These are phyloP conservation scores for Anodontia alba DNA, from an alignment of 2,888 invertebrate genomes.

Conservation along the genomic window DNA sequence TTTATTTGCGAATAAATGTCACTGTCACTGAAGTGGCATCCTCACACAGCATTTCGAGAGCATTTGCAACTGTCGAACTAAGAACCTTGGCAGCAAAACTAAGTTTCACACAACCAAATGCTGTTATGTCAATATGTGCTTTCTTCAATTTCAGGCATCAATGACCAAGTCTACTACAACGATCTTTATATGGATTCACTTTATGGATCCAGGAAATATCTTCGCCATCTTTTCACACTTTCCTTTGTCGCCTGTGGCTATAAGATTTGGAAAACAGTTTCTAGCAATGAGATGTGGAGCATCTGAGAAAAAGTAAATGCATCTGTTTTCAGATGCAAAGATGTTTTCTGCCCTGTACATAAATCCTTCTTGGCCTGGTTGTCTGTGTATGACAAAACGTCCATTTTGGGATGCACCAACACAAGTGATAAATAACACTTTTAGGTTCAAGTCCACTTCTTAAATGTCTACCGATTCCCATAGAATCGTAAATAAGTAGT, in stretches of 20 bases:
- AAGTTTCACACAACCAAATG: slow-evolving; percentile 43
- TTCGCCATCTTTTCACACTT: slow-evolving; percentile 50
- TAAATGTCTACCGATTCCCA: slow-evolving; percentile 53
- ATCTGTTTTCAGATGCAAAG: not conserved
- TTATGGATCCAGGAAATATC: slow-evolving; percentile 59
- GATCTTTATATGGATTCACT: slow-evolving; percentile 44
- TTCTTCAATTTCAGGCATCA: slow-evolving; percentile 40
- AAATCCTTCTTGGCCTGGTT: not conserved
- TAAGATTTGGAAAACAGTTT: slow-evolving; percentile 58
- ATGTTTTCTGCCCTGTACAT: slow-evolving; percentile 20
- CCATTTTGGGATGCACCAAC: slow-evolving; percentile 61
- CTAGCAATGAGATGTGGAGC: slow-evolving; percentile 51
- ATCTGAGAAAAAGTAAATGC: slow-evolving; percentile 41
- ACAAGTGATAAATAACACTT: slow-evolving; percentile 46
- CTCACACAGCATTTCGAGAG: slow-evolving; percentile 28
- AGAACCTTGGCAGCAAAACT: slow-evolving; percentile 38
- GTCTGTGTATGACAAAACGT: slow-evolving; percentile 46
- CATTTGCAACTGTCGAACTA: slow-evolving; percentile 38
- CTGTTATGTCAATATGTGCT: slow-evolving; percentile 29
- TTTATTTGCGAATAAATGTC: slow-evolving; percentile 47
- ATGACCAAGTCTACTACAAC: slow-evolving; percentile 28
- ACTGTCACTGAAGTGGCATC: slow-evolving; percentile 29
- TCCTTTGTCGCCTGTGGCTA: slow-evolving; percentile 42
- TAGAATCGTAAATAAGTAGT: slow-evolving; percentile 54
- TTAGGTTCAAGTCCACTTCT: slow-evolving; percentile 33